Percentiles rank a stretch among this genome's conserved stretches.
phyloP scores from a whole-genome alignment of 2,888 invertebrate genomes.

The Vesta saturnalis region DNA sequence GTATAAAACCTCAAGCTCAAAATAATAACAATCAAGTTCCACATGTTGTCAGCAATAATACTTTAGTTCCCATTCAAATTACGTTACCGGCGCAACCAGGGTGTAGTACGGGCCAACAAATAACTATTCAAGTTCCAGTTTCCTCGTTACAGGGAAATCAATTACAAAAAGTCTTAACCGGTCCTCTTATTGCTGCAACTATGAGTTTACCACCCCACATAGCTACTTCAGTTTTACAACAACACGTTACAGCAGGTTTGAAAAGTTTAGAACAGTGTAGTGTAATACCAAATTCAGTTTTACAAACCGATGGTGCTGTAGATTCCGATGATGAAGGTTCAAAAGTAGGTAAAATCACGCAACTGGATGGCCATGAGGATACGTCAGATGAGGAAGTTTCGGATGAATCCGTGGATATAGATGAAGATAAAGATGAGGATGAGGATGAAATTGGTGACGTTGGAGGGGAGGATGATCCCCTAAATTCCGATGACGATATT shows the following conservation, averaged over 20 bases:
- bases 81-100: constrained; percentile 84
- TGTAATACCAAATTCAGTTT: neutral
- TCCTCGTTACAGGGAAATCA: constrained; percentile 76
- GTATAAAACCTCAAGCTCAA: neutral
- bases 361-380: constrained; percentile 15
- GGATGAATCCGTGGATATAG: constrained; percentile 12
- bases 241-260: constrained; percentile 70
- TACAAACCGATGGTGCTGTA: neutral
- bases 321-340: neutral
- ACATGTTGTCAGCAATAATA: constrained; percentile 44
- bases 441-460: constrained; percentile 11
- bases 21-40: constrained; percentile 12
- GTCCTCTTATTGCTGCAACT: constrained; percentile 89
- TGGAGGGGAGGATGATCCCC: constrained; percentile 14
- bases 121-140: constrained; percentile 91
- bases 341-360: neutral
- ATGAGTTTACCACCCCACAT: constrained; percentile 85
- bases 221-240: constrained; percentile 86
- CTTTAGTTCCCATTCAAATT: constrained; percentile 72
- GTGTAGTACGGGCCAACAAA: constrained; percentile 71
- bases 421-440: constrained; percentile 15
- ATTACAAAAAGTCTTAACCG: constrained; percentile 78
- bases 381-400: constrained; percentile 18
- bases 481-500: constrained; percentile 32
- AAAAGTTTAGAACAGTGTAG: constrained; percentile 1